A percentile compares a stretch with the other conserved stretches of the same genome.
Evolutionary conservation across 2,888 invertebrate species (phyloP).

Genomic region (Girardia tigrina): DNA sequence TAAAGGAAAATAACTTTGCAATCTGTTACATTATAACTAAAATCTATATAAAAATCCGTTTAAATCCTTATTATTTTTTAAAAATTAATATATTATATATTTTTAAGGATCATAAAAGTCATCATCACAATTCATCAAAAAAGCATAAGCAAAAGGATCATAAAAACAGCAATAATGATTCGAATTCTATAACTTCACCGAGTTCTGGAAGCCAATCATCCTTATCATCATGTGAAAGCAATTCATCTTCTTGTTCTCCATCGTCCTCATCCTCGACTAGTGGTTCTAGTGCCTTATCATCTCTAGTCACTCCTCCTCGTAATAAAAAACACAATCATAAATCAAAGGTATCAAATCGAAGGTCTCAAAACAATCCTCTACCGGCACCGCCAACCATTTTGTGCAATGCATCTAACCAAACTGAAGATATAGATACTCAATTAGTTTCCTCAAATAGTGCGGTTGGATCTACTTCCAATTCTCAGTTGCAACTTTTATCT

Average conservation of each 20-base stretch:
- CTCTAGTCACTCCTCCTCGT: constrained; percentile 1
- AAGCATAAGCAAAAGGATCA: background rate
- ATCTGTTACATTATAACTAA: too few species aligned
- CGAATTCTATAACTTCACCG: background rate
- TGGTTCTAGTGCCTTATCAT: constrained; percentile 19
- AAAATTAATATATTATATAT: background rate
- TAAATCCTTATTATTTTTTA: too few species aligned
- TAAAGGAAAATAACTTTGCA: too few species aligned
- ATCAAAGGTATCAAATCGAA: background rate
- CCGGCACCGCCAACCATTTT: constrained; percentile 25
- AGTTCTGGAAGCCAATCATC: constrained; percentile 1
- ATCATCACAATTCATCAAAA: background rate
- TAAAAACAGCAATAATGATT: background rate
- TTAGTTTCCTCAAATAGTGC: constrained; percentile 12
- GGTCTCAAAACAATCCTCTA: constrained; percentile 4
- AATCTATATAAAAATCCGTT: too few species aligned
- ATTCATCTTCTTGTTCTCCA: constrained; percentile 7
- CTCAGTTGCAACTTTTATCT: background rate
- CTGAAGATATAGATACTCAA: constrained; percentile 25
- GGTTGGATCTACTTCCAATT: background rate
- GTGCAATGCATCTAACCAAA: constrained; percentile 31
- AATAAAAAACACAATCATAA: constrained; percentile 2
- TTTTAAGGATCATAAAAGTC: background rate
- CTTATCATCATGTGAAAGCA: constrained; percentile 2
- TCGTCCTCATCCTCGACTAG: background rate